Conservation (phyloP, 2,797 vertebrate genomes). For the Parotocinclus haroldoi region DNA sequence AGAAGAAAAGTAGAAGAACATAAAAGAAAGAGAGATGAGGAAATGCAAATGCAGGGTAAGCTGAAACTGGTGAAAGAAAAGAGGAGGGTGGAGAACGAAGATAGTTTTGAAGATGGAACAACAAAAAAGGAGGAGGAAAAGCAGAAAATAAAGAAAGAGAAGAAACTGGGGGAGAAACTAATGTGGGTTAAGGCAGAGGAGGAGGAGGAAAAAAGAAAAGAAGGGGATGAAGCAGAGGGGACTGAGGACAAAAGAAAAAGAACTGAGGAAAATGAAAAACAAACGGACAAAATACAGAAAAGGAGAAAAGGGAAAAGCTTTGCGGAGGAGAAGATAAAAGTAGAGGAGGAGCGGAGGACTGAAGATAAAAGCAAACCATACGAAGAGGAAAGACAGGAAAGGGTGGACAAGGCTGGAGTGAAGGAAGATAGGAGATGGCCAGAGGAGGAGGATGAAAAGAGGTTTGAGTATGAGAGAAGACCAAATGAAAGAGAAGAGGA, state of each 20-base stretch:
- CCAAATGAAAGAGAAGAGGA: constrained; percentile 8
- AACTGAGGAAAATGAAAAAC: not conserved
- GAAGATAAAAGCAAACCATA: no score
- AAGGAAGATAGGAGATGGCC: not conserved
- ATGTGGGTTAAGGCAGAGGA: constrained; percentile 11
- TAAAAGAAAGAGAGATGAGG: no score
- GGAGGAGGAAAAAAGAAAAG: constrained; percentile 17
- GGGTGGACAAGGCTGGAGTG: no score
- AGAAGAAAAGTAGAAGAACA: no score
- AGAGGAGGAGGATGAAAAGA: constrained; percentile 1
- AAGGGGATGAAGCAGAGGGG: not conserved
- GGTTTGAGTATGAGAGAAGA: constrained; percentile 21
- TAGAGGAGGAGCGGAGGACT: not conserved
- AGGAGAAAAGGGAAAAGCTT: not conserved
- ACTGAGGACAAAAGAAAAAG: constrained; percentile 3
- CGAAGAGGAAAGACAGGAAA: no score
- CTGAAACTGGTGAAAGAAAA: not conserved
- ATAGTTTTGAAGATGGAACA: no score
- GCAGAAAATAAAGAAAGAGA: not conserved
- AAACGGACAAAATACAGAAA: not conserved
- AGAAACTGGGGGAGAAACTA: not conserved
- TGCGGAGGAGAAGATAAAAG: not conserved
- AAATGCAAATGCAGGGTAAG: not conserved
- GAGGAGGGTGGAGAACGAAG: not conserved
- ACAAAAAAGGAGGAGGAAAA: not conserved